Conservation (phyloP, 1,140 invertebrate species). For the Aphelinus certus region DNA sequence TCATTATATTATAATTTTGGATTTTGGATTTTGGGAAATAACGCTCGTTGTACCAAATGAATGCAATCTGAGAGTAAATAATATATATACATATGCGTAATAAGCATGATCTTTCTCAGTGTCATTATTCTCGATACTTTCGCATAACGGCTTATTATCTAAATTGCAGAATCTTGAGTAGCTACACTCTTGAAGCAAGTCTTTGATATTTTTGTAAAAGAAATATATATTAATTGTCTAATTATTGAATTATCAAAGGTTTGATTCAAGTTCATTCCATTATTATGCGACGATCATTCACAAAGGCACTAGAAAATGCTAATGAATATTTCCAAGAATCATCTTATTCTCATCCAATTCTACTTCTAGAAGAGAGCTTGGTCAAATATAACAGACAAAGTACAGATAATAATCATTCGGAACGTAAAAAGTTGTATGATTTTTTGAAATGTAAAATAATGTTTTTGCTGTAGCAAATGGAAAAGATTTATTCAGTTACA, state of each 20-base stretch:
- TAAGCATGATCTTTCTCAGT: slow-evolving; percentile 60
- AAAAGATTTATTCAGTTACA: too few relatives aligned
- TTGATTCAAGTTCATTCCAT: slow-evolving; percentile 12
- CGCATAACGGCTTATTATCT: slow-evolving; percentile 47
- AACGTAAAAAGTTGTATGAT: too few relatives aligned
- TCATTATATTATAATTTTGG: not conserved
- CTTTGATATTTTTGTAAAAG: slow-evolving; percentile 22
- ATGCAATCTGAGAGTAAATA: slow-evolving; percentile 36
- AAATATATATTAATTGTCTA: not conserved
- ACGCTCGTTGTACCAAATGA: slow-evolving; percentile 32
- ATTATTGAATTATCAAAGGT: slow-evolving; percentile 2
- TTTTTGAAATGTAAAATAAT: too few relatives aligned
- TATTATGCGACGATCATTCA: slow-evolving; percentile 35
- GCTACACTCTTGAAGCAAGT: slow-evolving; percentile 19
- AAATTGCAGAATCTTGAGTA: slow-evolving; percentile 37
- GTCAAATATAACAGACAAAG: too few relatives aligned
- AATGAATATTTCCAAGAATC: slow-evolving; percentile 15
- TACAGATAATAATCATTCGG: too few relatives aligned
- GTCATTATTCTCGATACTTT: slow-evolving; percentile 47
- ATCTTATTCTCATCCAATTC: too few relatives aligned
- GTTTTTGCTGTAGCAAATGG: too few relatives aligned
- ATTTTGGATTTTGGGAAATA: not conserved
- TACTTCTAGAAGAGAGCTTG: too few relatives aligned
- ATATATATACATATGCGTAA: slow-evolving; percentile 55
- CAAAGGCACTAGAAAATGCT: slow-evolving; percentile 30